These are phyloP conservation scores for Phalloptychus januarius DNA, from an alignment of 2,797 vertebrate species.

Conservation along the genomic window DNA sequence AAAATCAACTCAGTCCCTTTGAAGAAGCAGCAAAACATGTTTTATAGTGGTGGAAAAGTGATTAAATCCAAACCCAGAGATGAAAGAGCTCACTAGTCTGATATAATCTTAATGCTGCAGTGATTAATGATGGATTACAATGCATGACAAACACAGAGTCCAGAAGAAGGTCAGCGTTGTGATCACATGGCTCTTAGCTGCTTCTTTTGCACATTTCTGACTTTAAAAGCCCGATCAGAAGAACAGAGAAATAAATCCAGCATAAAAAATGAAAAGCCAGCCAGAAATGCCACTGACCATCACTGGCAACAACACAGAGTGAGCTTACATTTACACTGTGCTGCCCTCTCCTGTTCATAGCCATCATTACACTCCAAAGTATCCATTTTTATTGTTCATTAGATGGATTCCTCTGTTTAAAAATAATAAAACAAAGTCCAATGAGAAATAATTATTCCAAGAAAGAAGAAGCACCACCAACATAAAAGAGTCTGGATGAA, in stretches of 20 bases:
- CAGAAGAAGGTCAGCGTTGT: slow-evolving; percentile 16
- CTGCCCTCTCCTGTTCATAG: slow-evolving; percentile 73
- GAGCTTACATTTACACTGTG: slow-evolving; percentile 31
- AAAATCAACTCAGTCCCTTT: not conserved
- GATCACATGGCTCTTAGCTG: slow-evolving; percentile 25
- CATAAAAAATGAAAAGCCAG: slow-evolving; percentile 25
- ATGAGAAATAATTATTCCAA: not conserved
- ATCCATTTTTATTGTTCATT: not conserved
- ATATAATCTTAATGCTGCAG: slow-evolving; percentile 61
- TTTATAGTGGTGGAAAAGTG: slow-evolving; percentile 34
- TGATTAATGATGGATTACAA: slow-evolving; percentile 46
- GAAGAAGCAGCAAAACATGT: not conserved
- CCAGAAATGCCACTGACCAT: slow-evolving; percentile 24
- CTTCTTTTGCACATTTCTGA: slow-evolving; percentile 32
- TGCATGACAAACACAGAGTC: slow-evolving; percentile 49
- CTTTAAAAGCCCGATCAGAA: slow-evolving; percentile 53
- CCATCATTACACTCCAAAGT: slow-evolving; percentile 1
- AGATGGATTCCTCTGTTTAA: not conserved
- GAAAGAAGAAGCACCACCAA: not conserved
- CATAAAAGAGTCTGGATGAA: not conserved
- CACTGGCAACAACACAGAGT: slow-evolving; percentile 4
- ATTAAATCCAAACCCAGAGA: slow-evolving; percentile 44
- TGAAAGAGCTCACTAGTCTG: slow-evolving; percentile 48
- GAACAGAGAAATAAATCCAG: slow-evolving; percentile 29
- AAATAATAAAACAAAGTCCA: not conserved